Evolutionary conservation across 2,113 vertebrate species (phyloP), one percentile per base, ranked within the genome.

Genomic region (Notarius quadriscutis): DNA sequence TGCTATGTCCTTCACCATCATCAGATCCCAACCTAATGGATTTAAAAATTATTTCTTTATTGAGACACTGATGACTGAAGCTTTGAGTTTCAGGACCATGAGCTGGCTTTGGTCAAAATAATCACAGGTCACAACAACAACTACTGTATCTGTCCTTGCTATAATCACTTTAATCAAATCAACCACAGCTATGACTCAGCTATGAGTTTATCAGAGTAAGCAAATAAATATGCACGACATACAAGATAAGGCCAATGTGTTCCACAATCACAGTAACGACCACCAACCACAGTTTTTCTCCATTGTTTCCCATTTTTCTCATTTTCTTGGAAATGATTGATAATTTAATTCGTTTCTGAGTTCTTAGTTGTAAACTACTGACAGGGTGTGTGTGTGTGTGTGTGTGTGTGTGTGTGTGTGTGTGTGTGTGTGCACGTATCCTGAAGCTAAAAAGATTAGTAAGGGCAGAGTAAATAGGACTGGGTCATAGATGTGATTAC

Each of bases 381-480:
- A 12, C 10, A n/a, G 65, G 58, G 78, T 57, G 53, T 58, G 34
- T 34, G 34, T 34, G 34, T 34, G 30, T 34, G 53, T 80, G 81
- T 67, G 48, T 84, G 50, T 71, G n/a, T 57, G 51, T 72, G 51
- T 34, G 51, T 34, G 67, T 58, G 83, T 84, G 84, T 63, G 58
- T 41, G 12, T 27, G 71, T 30, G 71, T 20, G 72, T 7, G 7
- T 27, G 53, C 20, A 57, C 2, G 11, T 85, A 60, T 55, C 50
- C 62, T 80, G 34, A 6, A 62, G n/a, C 12, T 84, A 63, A 58
- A 88, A 84, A 69, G 63, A 74, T 89, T 81, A 84, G 41, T 69
- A 84, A 55, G 48, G 62, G 55, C 58, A 67, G 25, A 87, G 55
- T 17, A 87, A 81, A 87, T 34, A 41, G 34, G 22, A 53, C 55